Evolutionary conservation across 2,797 vertebrate genomes (phyloP), one percentile per base, ranked within the genome.

Genomic region (Nyctalus aviator): DNA sequence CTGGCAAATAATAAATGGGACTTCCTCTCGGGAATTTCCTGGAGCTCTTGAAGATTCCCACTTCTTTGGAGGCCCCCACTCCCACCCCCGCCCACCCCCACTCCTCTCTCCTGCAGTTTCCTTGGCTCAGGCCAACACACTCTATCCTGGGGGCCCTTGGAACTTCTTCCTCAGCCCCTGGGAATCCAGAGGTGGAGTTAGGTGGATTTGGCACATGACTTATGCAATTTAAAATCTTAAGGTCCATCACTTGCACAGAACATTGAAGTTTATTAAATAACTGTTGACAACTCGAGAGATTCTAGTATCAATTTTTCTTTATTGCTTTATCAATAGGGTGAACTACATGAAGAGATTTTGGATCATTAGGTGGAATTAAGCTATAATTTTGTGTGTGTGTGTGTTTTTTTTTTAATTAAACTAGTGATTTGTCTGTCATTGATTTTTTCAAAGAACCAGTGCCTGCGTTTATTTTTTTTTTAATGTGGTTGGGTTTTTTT

Each of bases 401-500:
- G n/a, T n/a, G n/a, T n/a, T n/a, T n/a, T n/a, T n/a, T 83, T 92
- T 79, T 53, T 79, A 30, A 79, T 90, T 69, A 57, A 87, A 57
- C 37, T 35, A 81, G 15, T 0, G 5, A 57, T n/a, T 95, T 66
- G 69, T 71, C 75, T 86, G 8, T 50, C 37, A 44, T 17, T 62
- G 50, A 15, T 71, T 50, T 25, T 88, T 84, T 72, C 18, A 76
- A 59, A 64, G 18, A 82, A n/a, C 18, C 6, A 71, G 8, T 53
- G 20, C 18, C 78, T 77, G 14, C 6, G 13, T 87, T 76, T 90
- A 35, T 73, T 41, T 41, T 6, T 90, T 81, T 88, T 90, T 37
- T 17, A 73, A 10, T 17, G 32, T 46, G 46, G 62, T 48, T 86
- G 32, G 3, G n/a, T n/a, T 50, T 91, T 84, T 64, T 64, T 55